These are phyloP conservation scores for Mylabris sibirica DNA, from an alignment of 2,888 invertebrate species.

Conservation along the genomic window DNA sequence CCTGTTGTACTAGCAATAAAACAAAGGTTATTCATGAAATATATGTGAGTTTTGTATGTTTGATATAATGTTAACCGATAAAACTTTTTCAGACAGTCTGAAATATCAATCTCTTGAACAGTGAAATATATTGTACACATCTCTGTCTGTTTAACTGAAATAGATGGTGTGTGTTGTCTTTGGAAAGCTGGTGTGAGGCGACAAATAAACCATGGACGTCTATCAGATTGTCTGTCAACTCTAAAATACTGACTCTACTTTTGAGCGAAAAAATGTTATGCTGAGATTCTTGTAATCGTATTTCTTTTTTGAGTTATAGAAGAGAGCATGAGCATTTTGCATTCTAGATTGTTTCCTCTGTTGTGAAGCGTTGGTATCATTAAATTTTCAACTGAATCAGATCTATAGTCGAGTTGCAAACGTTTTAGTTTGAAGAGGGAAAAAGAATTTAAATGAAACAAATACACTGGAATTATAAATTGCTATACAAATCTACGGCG, in stretches of 20 bases:
- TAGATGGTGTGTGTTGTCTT: slow-evolving; percentile 19
- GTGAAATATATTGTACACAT: slow-evolving; percentile 25
- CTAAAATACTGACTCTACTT: neutral
- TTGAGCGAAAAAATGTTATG: neutral
- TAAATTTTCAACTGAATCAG: slow-evolving; percentile 1
- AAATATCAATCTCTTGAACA: slow-evolving; percentile 11
- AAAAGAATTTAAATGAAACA: neutral
- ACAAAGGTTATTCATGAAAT: neutral
- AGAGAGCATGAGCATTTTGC: neutral
- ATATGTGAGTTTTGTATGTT: neutral
- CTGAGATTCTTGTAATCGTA: too few species aligned
- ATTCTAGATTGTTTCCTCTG: neutral
- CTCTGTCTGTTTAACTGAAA: slow-evolving; percentile 26
- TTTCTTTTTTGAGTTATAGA: neutral
- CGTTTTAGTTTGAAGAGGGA: neutral
- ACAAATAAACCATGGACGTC: slow-evolving; percentile 24
- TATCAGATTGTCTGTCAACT: slow-evolving; percentile 8
- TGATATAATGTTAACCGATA: slow-evolving; percentile 2
- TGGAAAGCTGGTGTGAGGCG: neutral
- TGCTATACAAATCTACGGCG: neutral
- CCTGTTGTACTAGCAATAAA: neutral
- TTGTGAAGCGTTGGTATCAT: neutral
- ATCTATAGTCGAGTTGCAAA: neutral
- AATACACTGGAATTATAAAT: neutral
- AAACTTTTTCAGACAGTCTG: neutral